A percentile compares a stretch with the other conserved stretches of the same genome.
These are phyloP conservation scores for Brachionus asplanchnoidis DNA, from an alignment of 1,140 invertebrate species.

Conservation along the genomic window DNA sequence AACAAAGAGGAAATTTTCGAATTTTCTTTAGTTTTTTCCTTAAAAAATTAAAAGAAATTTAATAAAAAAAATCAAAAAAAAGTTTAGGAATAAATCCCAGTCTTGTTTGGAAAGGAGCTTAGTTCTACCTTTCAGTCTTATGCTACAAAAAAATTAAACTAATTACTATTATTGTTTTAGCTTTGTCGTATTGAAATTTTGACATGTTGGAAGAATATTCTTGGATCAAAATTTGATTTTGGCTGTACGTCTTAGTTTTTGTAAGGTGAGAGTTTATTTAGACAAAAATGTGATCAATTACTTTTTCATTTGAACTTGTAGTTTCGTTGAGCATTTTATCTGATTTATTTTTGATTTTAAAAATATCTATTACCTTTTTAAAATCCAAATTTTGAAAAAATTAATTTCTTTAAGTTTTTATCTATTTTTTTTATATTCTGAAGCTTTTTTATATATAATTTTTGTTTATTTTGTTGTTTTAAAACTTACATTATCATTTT, in stretches of 20 bases:
- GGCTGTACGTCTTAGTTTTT: not conserved
- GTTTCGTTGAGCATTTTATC: not conserved
- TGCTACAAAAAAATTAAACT: not conserved
- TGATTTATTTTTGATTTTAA: not conserved
- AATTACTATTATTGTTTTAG: not conserved
- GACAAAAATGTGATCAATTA: not conserved
- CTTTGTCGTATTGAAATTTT: slow-evolving; percentile 40
- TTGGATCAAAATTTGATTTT: not conserved
- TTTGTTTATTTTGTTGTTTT: too few species aligned
- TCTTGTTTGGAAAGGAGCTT: too few species aligned
- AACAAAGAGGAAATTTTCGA: not conserved
- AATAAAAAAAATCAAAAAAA: too few species aligned
- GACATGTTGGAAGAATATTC: slow-evolving; percentile 17
- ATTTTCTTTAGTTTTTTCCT: slow-evolving; percentile 22
- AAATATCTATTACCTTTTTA: not conserved
- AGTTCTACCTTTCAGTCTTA: too few species aligned
- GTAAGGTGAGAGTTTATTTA: not conserved
- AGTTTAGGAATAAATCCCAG: too few species aligned
- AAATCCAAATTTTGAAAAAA: too few species aligned
- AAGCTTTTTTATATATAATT: too few species aligned
- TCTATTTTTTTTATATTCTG: too few species aligned
- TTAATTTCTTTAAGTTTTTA: too few species aligned
- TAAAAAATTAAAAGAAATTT: not conserved
- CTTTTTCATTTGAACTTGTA: not conserved
- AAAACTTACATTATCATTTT: too few species aligned